phyloP scores from a whole-genome alignment of 2,797 vertebrate species.

The Alfaro cultratus region DNA sequence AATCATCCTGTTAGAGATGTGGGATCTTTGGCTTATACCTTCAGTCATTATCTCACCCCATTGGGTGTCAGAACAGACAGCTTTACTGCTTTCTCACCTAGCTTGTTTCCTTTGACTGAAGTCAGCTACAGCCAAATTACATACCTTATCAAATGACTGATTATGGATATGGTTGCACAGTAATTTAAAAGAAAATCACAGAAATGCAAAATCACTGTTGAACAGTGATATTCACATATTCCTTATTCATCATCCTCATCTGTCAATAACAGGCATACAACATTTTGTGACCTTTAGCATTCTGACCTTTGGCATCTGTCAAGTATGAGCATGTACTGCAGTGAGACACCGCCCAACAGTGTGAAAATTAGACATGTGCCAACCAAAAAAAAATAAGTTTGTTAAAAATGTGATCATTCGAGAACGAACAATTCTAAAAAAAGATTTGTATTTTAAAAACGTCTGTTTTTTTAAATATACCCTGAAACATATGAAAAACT shows the following conservation, averaged over 20 bases:
- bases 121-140: neutral
- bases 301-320: neutral
- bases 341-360: neutral
- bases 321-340: neutral
- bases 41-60: slow-evolving; percentile 19
- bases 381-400: neutral
- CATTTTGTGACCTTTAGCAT: neutral
- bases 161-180: neutral
- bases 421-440: no score
- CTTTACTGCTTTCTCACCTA: neutral
- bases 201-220: neutral
- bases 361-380: neutral
- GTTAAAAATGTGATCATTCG: no score
- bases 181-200: neutral
- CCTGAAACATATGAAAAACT: neutral
- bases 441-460: no score
- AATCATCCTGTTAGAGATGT: slow-evolving; percentile 49
- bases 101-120: neutral
- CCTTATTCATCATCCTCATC: neutral
- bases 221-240: neutral
- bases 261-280: neutral
- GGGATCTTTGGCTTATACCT: slow-evolving; percentile 26
- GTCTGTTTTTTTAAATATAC: neutral
- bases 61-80: neutral
- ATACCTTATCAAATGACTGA: neutral